These are phyloP conservation scores for Caenorhabditis sp. DNA, from an alignment of 2,888 invertebrate species.

Conservation along the genomic window DNA sequence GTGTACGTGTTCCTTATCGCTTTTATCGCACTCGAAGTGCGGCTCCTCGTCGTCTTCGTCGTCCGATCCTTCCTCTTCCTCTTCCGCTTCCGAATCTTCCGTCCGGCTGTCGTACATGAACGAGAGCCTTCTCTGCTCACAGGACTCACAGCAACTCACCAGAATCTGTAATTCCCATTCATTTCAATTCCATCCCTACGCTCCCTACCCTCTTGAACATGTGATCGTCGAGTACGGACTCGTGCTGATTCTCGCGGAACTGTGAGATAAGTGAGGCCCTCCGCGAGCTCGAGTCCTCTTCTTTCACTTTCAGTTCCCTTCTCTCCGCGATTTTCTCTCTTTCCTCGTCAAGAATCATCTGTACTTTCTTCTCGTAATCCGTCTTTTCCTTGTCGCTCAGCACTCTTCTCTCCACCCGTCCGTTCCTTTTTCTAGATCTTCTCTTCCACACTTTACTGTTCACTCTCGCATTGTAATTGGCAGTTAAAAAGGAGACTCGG, in stretches of 20 bases:
- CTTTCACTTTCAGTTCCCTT: slow-evolving; percentile 33
- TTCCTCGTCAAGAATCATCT: slow-evolving; percentile 66
- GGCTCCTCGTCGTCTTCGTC: slow-evolving; percentile 59
- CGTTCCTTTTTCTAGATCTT: slow-evolving; percentile 61
- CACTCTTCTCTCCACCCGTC: slow-evolving; percentile 19
- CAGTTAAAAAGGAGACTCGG: slow-evolving; percentile 74
- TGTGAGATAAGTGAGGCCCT: slow-evolving; percentile 49
- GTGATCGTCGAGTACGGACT: slow-evolving; percentile 60
- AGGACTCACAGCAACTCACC: slow-evolving; percentile 77
- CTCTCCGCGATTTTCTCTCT: slow-evolving; percentile 39
- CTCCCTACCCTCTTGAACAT: slow-evolving; percentile 67
- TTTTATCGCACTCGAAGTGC: slow-evolving; percentile 74
- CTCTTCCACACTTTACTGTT: slow-evolving; percentile 76
- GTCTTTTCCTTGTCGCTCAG: slow-evolving; percentile 61
- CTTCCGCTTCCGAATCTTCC: slow-evolving; percentile 63
- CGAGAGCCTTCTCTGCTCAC: slow-evolving; percentile 74
- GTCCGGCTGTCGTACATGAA: slow-evolving; percentile 65
- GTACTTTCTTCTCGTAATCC: slow-evolving; percentile 68
- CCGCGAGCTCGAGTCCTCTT: slow-evolving; percentile 35
- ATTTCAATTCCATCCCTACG: background rate
- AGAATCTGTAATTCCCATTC: slow-evolving; percentile 63
- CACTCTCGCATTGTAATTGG: slow-evolving; percentile 77
- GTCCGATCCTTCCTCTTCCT: slow-evolving; percentile 20
- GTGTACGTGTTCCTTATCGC: slow-evolving; percentile 77
- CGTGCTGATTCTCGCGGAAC: slow-evolving; percentile 54